Evolutionary conservation across 1,140 invertebrate genomes (phyloP).

Genomic region (Anastatus disparis): DNA sequence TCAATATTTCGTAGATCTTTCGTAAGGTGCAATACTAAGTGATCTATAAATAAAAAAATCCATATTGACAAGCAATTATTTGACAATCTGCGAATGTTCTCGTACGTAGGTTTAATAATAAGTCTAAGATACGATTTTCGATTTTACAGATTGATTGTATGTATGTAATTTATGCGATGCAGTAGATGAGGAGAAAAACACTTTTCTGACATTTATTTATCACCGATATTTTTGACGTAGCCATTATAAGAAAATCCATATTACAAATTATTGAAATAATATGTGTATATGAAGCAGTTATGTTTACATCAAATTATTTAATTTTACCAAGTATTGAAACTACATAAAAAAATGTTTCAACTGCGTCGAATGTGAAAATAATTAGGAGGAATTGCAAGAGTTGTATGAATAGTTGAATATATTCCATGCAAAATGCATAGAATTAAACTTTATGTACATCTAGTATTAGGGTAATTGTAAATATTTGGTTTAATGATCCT

Average conservation of each 20-base stretch:
- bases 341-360: slow-evolving; percentile 1
- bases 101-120: neutral
- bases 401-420: slow-evolving; percentile 13
- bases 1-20: neutral
- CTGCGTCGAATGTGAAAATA: slow-evolving; percentile 19
- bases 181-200: neutral
- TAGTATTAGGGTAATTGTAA: slow-evolving; percentile 23
- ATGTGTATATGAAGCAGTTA: slow-evolving; percentile 47
- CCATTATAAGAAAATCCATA: slow-evolving; percentile 57
- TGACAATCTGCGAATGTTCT: slow-evolving; percentile 25
- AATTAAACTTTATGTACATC: slow-evolving; percentile 23
- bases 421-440: slow-evolving; percentile 3
- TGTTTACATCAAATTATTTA: slow-evolving; percentile 15
- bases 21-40: slow-evolving; percentile 35
- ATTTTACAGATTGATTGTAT: neutral
- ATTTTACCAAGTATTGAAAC: slow-evolving; percentile 1
- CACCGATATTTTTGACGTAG: slow-evolving; percentile 24
- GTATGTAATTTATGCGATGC: neutral
- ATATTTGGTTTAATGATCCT: slow-evolving; percentile 12
- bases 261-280: slow-evolving; percentile 41
- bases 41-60: slow-evolving; percentile 2
- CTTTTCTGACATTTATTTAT: too few species aligned
- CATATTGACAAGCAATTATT: slow-evolving; percentile 19
- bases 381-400: slow-evolving; percentile 17
- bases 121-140: neutral